These are phyloP conservation scores for Amphiprion ocellaris DNA, from an alignment of 2,113 vertebrate species.

Conservation along the genomic window DNA sequence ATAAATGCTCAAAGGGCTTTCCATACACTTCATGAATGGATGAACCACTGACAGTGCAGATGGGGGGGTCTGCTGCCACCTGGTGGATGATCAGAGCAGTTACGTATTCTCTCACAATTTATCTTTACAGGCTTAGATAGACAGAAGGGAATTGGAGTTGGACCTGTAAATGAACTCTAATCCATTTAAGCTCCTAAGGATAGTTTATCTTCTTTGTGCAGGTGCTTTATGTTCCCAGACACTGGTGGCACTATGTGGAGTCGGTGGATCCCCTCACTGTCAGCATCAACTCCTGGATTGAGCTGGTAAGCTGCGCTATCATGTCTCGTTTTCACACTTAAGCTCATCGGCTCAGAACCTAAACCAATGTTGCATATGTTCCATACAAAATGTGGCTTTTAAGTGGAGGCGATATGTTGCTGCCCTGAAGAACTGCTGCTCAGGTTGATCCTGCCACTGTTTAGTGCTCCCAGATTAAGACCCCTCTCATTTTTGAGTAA, in stretches of 20 bases:
- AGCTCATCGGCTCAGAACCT: neutral
- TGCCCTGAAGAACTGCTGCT: neutral
- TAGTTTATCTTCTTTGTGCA: constrained; percentile 64
- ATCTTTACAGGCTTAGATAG: too few relatives aligned
- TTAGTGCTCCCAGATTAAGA: constrained; percentile 21
- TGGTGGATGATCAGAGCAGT: constrained; percentile 45
- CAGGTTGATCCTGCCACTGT: constrained; percentile 19
- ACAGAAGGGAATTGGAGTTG: neutral
- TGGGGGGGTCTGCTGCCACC: constrained; percentile 66
- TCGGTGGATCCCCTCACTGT: constrained; percentile 92
- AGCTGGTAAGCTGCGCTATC: constrained; percentile 85
- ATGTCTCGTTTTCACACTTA: neutral
- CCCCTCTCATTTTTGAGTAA: constrained; percentile 49
- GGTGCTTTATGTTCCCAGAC: constrained; percentile 95
- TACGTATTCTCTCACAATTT: neutral
- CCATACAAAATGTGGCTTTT: neutral
- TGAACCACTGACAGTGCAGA: neutral
- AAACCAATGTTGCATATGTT: neutral
- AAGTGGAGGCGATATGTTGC: neutral
- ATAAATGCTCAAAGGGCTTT: too few relatives aligned
- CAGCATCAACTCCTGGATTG: constrained; percentile 97
- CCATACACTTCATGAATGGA: constrained; percentile 31
- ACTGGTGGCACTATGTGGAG: constrained; percentile 99
- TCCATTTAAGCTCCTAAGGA: constrained; percentile 1
- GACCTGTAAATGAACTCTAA: neutral